Base-by-base conservation (phyloP, 2,113 vertebrate genomes). In the Muntiacus muntjak region DNA sequence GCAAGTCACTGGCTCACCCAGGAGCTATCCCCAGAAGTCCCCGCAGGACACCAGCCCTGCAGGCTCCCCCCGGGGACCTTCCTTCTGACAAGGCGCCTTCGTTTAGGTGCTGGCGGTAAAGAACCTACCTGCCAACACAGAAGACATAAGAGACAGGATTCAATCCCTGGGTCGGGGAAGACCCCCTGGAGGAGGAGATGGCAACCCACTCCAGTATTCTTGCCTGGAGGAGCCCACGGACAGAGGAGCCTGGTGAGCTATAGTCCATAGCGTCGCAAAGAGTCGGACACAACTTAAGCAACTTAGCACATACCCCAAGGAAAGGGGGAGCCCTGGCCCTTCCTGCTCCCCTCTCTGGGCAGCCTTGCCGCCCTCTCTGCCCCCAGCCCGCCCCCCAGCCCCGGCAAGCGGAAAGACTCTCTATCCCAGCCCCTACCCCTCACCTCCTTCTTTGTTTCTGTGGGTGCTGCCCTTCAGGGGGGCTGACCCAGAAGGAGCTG, bases 401-500 rank as follows among this genome's bases (percentile, higher is more conserved):
- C 8, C 12, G 2, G 45, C 0, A 3, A 50, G 78, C 3, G 1
- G 58, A 28, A 30, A 4, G 47, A 6, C 57, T 36, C 43, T 21
- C 7, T 21, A 36, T 55, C 64, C 55, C 7, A 12, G 23, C 33
- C 3, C 9, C 23, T 23, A 21, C 0, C 0, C 26, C 12, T 47
- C 1, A 1, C 5, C 21, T 30, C 16, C 33, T 58, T 30, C 45
- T 60, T 54, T 54, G 30, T n/a, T 17, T 58, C 16, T 13, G 1
- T 4, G 79, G n/a, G 16, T 12, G 25, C 47, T 33, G 93, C 88
- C 47, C 23, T 28, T 55, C 19, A 1, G 1, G 4, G 86, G 64
- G 47, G 28, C 5, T 62, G 30, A 2, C 7, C 14, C 14, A n/a
- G 76, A 6, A 33, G 7, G 36, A 30, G 26, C 36, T 3, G 26